phyloP scores from a whole-genome alignment of 2,113 vertebrate species.

The Candoia aspera region DNA sequence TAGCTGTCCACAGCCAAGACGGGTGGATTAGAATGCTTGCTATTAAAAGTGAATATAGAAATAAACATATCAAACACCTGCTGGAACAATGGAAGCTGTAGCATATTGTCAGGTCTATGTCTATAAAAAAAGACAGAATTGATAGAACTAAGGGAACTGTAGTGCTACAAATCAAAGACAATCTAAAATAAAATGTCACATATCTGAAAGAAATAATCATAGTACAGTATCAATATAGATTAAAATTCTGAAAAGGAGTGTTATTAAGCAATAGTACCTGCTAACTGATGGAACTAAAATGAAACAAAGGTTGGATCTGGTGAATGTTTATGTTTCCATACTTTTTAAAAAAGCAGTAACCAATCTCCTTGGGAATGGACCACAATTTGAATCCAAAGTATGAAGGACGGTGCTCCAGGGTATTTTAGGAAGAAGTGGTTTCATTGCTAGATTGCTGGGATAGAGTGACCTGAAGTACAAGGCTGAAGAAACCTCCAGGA shows the following conservation, averaged over 20 bases:
- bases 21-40: conserved; percentile 9
- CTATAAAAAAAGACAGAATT: background rate
- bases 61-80: conserved; percentile 19
- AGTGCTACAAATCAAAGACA: background rate
- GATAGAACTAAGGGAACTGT: background rate
- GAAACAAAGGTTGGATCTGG: background rate
- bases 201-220: background rate
- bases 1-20: conserved; percentile 17
- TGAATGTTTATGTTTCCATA: background rate
- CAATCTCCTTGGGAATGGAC: background rate
- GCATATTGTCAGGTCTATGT: conserved; percentile 12
- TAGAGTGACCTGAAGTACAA: background rate
- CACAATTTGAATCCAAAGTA: background rate
- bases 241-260: conserved; percentile 5
- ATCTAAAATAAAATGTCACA: background rate
- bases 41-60: conserved; percentile 12
- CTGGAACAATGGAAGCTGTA: conserved; percentile 16
- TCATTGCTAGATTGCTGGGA: background rate
- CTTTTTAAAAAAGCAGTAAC: background rate
- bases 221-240: background rate
- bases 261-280: background rate
- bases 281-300: background rate
- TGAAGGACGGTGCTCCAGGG: too few species aligned
- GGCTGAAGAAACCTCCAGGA: too few species aligned
- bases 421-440: background rate